Conservation (phyloP, 1,140 invertebrate genomes). For the Pseudomyrmex sp. region DNA sequence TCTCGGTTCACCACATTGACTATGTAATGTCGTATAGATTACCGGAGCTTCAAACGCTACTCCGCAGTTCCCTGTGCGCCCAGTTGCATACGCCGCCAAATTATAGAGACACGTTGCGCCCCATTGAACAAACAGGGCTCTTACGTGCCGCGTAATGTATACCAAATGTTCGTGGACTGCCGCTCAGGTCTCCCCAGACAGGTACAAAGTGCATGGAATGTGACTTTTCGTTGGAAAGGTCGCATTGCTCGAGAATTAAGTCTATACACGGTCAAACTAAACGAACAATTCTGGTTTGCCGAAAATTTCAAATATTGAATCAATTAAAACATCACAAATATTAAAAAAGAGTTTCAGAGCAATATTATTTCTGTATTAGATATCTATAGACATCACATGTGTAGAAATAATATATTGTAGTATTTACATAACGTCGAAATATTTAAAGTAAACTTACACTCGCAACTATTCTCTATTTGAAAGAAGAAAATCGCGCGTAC, state of each 20-base stretch:
- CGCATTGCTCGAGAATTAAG: background rate
- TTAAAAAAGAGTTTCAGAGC: background rate
- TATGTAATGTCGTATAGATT: conserved; percentile 55
- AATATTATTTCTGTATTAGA: background rate
- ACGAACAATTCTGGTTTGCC: background rate
- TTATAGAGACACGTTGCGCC: conserved; percentile 31
- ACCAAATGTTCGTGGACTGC: conserved; percentile 12
- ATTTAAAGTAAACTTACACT: background rate
- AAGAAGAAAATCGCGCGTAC: background rate
- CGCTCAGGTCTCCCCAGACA: background rate
- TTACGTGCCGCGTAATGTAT: conserved; percentile 41
- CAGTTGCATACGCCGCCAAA: conserved; percentile 38
- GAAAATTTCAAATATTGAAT: background rate
- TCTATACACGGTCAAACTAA: background rate
- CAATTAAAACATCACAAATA: background rate
- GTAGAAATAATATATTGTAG: no score
- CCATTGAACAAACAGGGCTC: conserved; percentile 40
- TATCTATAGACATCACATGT: background rate
- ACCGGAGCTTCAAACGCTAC: conserved; percentile 40
- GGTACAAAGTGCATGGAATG: background rate
- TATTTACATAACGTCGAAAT: background rate
- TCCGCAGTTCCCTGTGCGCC: background rate
- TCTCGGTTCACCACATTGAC: conserved; percentile 45
- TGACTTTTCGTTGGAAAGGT: background rate
- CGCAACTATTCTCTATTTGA: background rate